These are phyloP conservation scores for Pangasius mekongensis DNA, from an alignment of 2,797 vertebrate species.

Conservation along the genomic window DNA sequence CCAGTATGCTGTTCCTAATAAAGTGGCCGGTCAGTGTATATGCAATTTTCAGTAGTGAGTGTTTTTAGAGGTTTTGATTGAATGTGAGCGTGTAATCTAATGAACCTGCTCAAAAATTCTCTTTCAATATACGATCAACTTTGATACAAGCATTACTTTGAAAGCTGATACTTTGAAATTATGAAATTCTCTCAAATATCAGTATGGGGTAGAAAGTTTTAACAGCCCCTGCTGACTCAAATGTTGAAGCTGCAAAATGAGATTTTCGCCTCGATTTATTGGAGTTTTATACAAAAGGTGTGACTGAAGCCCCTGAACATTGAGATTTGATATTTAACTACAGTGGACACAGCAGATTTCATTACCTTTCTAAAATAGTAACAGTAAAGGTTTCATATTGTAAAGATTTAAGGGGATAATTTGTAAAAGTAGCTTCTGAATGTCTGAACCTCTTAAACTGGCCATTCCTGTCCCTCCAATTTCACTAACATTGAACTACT, in stretches of 20 bases:
- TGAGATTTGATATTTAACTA: not conserved
- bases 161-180: conserved; percentile 6
- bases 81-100: not conserved
- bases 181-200: not conserved
- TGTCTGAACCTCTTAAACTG: not conserved
- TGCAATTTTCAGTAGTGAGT: not conserved
- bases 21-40: not conserved
- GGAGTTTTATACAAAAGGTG: not conserved
- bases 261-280: not conserved
- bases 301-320: not conserved
- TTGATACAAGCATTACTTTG: not conserved
- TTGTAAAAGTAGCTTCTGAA: not conserved
- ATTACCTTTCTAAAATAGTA: not conserved
- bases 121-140: not conserved
- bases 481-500: not conserved
- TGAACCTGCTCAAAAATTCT: conserved; percentile 11
- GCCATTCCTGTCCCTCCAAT: not conserved
- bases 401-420: not conserved
- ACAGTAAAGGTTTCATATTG: not conserved
- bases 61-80: not conserved
- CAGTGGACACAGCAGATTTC: not conserved
- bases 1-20: not conserved
- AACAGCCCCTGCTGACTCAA: conserved; percentile 11
- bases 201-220: conserved; percentile 3
- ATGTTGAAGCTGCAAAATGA: not conserved